Base-by-base conservation (phyloP, 92 coral and sea anemone genomes). In the Phenganax marumi region DNA sequence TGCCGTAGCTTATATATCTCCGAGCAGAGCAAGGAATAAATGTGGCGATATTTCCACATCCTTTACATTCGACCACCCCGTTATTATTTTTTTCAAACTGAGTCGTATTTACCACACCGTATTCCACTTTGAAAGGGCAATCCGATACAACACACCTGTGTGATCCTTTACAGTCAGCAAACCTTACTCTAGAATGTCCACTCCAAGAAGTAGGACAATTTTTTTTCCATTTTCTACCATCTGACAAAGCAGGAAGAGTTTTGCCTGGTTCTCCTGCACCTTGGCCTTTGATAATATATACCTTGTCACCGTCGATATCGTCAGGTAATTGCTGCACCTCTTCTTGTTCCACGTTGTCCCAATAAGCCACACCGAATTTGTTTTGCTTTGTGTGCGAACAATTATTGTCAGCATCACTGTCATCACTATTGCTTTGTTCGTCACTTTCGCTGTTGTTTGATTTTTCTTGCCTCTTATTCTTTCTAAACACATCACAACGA, bases 51-150 rank as follows among this genome's bases (percentile, higher is more conserved):
- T 57, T 21, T 16, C 68, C 69, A 60, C 86, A 82, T 17, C 56
- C 89, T 72, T 86, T 76, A 76, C 92, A 89, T 8, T 60, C 70
- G 14, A 66, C 22, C 33, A 26, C 71, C 2, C 85, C 92, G 68
- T 80, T 56, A 14, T 4, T 56, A n/a, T 52, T 33, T 71, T 82
- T 82, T 22, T 70, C 22, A 52, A 82, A 56, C 24, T 82, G 79
- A 8, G 86, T 82, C 13, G 22, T 33, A 22, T 82, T 82, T 6
- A 53, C 57, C 10, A 82, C 86, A 16, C 69, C 86, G 14, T 70
- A 82, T 54, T 53, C 79, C 18, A 82, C 33, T 60, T 54, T 82
- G 57, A 53, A 82, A 14, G 80, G 86, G 24, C 86, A 82, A n/a
- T 71, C 79, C 19, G 48, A 10, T 12, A 39, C 24, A 18, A 7